Percentiles rank a stretch among this genome's conserved stretches.
phyloP scores from a whole-genome alignment of 2,113 vertebrate species.

The Passerina amoena region DNA sequence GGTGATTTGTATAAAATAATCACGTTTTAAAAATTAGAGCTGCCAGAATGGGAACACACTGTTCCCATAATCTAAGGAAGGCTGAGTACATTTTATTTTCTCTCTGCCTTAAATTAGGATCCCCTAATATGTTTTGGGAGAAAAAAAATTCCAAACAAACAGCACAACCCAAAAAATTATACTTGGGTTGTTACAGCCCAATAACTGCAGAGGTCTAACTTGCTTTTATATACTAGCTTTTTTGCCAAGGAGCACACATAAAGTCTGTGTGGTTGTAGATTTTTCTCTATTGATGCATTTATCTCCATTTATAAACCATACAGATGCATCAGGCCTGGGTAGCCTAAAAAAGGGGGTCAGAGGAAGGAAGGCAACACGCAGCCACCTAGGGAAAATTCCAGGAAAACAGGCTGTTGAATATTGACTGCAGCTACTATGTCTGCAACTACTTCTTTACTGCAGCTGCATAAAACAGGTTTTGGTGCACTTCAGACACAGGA shows the following conservation, averaged over 20 bases:
- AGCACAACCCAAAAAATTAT: neutral
- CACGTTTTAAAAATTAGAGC: neutral
- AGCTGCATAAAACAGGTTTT: neutral
- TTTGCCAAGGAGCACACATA: neutral
- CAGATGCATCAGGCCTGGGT: neutral
- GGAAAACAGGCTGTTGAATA: neutral
- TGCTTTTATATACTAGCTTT: neutral
- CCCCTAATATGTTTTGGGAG: neutral
- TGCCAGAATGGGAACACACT: neutral
- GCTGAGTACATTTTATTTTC: neutral
- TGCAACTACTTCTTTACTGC: neutral
- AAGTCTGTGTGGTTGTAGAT: neutral
- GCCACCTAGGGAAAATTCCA: neutral
- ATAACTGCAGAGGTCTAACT: neutral
- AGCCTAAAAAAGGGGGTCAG: neutral
- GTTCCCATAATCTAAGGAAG: neutral
- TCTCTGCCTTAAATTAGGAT: neutral
- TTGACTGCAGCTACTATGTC: neutral
- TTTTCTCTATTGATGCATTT: neutral
- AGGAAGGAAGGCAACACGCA: neutral
- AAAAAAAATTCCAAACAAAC: neutral
- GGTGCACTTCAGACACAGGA: neutral
- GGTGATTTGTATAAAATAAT: neutral
- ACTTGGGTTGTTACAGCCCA: neutral
- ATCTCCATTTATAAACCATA: neutral